These are phyloP conservation scores for Mellivora capensis DNA, from an alignment of 2,113 vertebrate species.

Conservation along the genomic window DNA sequence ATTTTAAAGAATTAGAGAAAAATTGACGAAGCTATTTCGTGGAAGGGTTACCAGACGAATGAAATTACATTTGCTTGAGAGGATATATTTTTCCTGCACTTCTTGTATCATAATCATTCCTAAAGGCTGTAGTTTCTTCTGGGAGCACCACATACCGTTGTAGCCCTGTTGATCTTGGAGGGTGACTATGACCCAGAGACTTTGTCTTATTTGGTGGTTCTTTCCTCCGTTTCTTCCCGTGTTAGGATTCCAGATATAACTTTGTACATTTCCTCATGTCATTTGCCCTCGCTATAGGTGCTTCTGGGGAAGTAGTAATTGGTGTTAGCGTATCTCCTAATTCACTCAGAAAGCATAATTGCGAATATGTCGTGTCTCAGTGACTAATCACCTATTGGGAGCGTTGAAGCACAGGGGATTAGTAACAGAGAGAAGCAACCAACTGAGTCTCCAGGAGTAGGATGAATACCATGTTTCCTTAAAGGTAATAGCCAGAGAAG, in stretches of 20 bases:
- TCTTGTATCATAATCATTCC: not conserved
- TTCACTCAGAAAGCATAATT: not conserved
- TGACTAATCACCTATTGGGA: not conserved
- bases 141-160: not conserved
- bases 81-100: not conserved
- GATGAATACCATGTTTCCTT: not conserved
- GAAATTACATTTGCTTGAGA: not conserved
- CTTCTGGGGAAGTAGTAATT: not conserved
- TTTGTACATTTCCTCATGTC: not conserved
- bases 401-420: not conserved
- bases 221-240: not conserved
- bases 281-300: not conserved
- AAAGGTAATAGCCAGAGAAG: not conserved
- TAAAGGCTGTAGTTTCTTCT: not conserved
- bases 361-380: not conserved
- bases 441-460: not conserved
- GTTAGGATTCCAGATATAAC: not conserved
- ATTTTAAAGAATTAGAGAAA: slow-evolving; percentile 40
- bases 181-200: not conserved
- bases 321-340: not conserved
- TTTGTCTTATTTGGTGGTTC: not conserved
- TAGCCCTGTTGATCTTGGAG: not conserved
- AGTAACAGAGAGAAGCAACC: not conserved
- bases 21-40: not conserved
- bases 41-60: not conserved